Evolutionary conservation across 2,888 invertebrate genomes (phyloP).

Genomic region (Apamea crenata): DNA sequence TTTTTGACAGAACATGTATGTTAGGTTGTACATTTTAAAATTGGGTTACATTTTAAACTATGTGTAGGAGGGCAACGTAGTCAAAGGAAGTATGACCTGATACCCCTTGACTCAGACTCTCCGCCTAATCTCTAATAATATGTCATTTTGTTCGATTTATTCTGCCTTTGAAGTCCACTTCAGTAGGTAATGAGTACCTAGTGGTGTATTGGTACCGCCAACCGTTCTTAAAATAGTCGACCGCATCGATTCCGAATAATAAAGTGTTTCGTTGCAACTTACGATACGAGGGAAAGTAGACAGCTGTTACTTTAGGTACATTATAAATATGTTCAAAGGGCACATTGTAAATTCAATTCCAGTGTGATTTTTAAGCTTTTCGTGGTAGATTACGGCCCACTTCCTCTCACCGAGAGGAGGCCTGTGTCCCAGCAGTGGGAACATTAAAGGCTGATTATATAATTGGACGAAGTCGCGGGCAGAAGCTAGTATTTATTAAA

Average conservation of each 20-base stretch:
- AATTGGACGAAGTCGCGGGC: no score
- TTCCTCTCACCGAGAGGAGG: no score
- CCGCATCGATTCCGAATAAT: constrained; percentile 52
- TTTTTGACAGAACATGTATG: no score
- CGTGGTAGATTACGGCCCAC: not conserved
- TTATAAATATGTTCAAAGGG: not conserved
- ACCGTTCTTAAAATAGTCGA: constrained; percentile 57
- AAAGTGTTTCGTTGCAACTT: constrained; percentile 43
- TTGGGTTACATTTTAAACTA: no score
- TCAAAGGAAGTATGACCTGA: no score
- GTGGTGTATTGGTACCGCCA: constrained; percentile 7
- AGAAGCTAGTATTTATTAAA: no score
- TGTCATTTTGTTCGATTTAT: not conserved
- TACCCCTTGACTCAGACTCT: not conserved
- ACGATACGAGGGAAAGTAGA: constrained; percentile 6
- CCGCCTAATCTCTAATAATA: not conserved
- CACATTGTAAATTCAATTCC: not conserved
- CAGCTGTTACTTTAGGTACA: constrained; percentile 44
- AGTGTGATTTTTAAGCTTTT: not conserved
- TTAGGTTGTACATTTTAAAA: no score
- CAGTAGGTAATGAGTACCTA: not conserved
- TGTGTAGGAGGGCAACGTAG: no score
- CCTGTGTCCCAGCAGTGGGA: no score
- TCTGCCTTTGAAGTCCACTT: constrained; percentile 2
- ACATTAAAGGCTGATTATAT: no score